Conservation (phyloP, 2,888 invertebrate species). For the Meloe dianella region DNA sequence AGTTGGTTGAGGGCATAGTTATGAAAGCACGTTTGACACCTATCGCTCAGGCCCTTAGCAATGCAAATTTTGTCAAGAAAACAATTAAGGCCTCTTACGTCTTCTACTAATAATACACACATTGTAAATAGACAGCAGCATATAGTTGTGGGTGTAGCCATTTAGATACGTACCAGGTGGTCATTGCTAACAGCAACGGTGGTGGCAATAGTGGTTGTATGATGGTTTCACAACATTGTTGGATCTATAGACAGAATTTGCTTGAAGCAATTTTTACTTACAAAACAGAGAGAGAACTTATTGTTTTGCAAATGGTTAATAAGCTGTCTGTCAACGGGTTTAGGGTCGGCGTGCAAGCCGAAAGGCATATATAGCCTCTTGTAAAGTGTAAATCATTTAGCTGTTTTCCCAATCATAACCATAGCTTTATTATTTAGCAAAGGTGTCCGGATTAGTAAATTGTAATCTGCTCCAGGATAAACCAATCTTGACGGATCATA, state of each 20-base stretch:
- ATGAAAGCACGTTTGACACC: conserved; percentile 49
- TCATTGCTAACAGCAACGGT: conserved; percentile 15
- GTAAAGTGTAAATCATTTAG: conserved; percentile 17
- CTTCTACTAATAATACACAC: conserved; percentile 44
- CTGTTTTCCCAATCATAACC: background rate
- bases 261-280: background rate
- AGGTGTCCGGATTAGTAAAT: conserved; percentile 20
- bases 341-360: conserved; percentile 37
- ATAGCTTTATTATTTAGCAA: conserved; percentile 17
- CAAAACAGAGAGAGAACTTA: conserved; percentile 29
- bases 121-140: conserved; percentile 31
- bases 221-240: background rate
- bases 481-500: conserved; percentile 19
- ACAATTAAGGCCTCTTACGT: conserved; percentile 46
- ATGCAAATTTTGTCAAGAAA: conserved; percentile 51
- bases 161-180: conserved; percentile 37
- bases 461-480: conserved; percentile 17
- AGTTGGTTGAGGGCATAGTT: conserved; percentile 38
- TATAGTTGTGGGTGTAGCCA: conserved; percentile 38
- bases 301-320: conserved; percentile 42
- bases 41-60: conserved; percentile 54
- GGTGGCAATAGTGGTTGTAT: conserved; percentile 11
- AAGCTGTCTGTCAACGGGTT: conserved; percentile 48
- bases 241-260: background rate
- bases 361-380: conserved; percentile 18